A percentile compares a stretch with the other conserved stretches of the same genome.
phyloP scores from a whole-genome alignment of 2,888 invertebrate genomes.

The Thera obeliscata region DNA sequence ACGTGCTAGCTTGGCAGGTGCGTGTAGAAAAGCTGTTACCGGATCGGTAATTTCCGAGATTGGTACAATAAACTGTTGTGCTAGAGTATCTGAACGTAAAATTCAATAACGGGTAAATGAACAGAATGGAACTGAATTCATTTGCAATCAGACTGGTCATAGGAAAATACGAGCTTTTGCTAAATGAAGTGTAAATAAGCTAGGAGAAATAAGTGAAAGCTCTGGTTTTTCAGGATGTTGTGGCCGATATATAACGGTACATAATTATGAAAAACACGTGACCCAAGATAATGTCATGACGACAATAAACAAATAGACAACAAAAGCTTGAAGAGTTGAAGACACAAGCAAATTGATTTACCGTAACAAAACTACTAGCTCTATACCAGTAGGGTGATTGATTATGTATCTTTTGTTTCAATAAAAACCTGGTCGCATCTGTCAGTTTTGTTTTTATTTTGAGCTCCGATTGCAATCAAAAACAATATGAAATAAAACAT shows the following conservation, averaged over 20 bases:
- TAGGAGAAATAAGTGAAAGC: background rate
- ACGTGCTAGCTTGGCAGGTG: conserved; percentile 38
- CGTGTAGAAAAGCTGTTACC: conserved; percentile 59
- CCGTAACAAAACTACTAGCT: too few species aligned
- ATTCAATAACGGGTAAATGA: conserved; percentile 44
- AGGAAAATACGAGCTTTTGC: background rate
- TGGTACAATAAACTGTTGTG: conserved; percentile 49
- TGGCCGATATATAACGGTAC: background rate
- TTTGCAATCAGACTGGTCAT: conserved; percentile 14
- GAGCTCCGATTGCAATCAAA: too few species aligned
- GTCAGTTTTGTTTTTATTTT: too few species aligned
- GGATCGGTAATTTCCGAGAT: conserved; percentile 49
- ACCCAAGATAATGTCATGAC: too few species aligned
- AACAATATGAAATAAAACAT: too few species aligned
- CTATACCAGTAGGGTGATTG: too few species aligned
- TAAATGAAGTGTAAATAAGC: conserved; percentile 3
- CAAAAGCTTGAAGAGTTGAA: too few species aligned
- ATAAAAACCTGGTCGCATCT: too few species aligned
- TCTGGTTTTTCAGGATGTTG: background rate
- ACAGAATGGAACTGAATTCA: conserved; percentile 33
- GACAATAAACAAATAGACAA: too few species aligned
- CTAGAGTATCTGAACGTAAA: conserved; percentile 46
- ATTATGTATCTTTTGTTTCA: too few species aligned
- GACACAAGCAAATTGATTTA: too few species aligned
- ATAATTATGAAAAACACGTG: too few species aligned